Percentiles rank a stretch among this genome's conserved stretches.
These are phyloP conservation scores for Saccostrea cuccullata DNA, from an alignment of 1,140 invertebrate species.

Conservation along the genomic window DNA sequence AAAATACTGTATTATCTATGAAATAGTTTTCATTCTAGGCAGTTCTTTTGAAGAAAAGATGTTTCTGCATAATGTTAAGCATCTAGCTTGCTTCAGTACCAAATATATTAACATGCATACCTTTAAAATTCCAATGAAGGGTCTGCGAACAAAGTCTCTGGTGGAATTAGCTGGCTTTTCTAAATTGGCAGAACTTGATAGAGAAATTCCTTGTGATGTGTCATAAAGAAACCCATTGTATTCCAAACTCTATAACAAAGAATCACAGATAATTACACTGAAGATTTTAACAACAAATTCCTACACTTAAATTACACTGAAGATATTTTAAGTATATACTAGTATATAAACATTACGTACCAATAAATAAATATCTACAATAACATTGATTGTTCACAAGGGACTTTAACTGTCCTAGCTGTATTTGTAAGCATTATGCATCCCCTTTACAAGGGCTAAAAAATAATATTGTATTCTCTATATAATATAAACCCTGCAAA, in stretches of 20 bases:
- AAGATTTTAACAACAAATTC: too few relatives aligned
- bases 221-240: constrained; percentile 78
- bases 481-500: too few relatives aligned
- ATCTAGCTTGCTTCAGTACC: neutral
- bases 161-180: constrained; percentile 60
- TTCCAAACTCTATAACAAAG: constrained; percentile 67
- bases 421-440: too few relatives aligned
- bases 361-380: too few relatives aligned
- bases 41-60: neutral
- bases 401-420: too few relatives aligned
- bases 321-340: too few relatives aligned
- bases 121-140: constrained; percentile 74
- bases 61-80: neutral
- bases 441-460: too few relatives aligned
- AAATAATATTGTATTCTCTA: too few relatives aligned
- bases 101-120: constrained; percentile 54
- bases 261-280: neutral
- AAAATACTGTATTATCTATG: neutral
- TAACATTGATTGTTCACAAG: too few relatives aligned
- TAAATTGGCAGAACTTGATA: constrained; percentile 68
- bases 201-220: constrained; percentile 70
- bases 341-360: too few relatives aligned
- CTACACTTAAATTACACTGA: too few relatives aligned
- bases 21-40: neutral
- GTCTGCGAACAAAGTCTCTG: constrained; percentile 65